Percentiles rank a stretch among this genome's conserved stretches.
Evolutionary conservation across 2,113 vertebrate genomes (phyloP).

Genomic region (Sebastes fasciatus): DNA sequence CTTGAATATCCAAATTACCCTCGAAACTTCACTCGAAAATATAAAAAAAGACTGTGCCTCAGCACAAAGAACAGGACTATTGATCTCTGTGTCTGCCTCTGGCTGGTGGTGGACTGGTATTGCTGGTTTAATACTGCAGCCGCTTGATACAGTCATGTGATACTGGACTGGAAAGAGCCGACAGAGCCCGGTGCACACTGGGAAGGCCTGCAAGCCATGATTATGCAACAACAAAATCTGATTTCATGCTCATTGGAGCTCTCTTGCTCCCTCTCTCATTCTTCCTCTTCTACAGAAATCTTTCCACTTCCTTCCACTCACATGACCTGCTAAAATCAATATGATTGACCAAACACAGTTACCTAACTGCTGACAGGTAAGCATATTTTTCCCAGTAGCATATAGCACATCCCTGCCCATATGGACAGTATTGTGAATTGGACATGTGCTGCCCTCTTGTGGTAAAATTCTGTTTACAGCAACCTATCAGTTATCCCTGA

Average conservation of each 20-base stretch:
- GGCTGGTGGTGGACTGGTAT: slow-evolving; percentile 47
- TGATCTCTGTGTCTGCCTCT: slow-evolving; percentile 28
- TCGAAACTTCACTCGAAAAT: background rate
- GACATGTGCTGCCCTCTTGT: slow-evolving; percentile 64
- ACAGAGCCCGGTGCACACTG: slow-evolving; percentile 43
- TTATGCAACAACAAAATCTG: slow-evolving; percentile 71
- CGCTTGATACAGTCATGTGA: slow-evolving; percentile 64
- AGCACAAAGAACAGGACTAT: slow-evolving; percentile 24
- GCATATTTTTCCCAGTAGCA: background rate
- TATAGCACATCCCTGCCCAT: background rate
- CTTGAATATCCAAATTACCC: background rate
- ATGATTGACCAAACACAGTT: slow-evolving; percentile 10
- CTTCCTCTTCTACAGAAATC: background rate
- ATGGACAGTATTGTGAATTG: background rate
- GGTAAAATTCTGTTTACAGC: slow-evolving; percentile 16
- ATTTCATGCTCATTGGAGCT: slow-evolving; percentile 67
- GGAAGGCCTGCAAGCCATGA: slow-evolving; percentile 62
- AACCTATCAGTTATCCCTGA: background rate
- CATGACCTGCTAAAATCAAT: slow-evolving; percentile 20
- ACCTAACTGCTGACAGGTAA: slow-evolving; percentile 21
- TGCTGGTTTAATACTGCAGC: slow-evolving; percentile 55
- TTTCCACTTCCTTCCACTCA: background rate
- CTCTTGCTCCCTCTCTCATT: background rate
- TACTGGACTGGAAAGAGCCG: slow-evolving; percentile 38
- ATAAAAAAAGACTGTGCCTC: background rate